Evolutionary conservation across 2,113 vertebrate species (phyloP).

Genomic region (Rhadina sibilatrix): DNA sequence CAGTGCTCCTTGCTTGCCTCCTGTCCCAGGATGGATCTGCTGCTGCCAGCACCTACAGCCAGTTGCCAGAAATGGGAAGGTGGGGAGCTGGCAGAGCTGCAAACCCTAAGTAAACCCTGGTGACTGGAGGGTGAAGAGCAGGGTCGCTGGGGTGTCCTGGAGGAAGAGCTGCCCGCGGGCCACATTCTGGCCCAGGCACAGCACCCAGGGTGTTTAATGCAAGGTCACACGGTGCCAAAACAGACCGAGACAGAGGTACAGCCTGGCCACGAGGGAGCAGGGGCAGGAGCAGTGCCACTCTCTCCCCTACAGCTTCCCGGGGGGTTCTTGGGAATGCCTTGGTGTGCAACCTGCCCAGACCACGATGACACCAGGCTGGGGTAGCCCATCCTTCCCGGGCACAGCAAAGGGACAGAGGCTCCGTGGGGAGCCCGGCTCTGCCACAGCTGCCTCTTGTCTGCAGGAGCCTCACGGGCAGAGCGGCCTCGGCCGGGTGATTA

Average conservation of each 20-base stretch:
- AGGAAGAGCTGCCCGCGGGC: background rate
- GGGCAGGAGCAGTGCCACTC: background rate
- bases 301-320: background rate
- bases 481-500: background rate
- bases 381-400: background rate
- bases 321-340: background rate
- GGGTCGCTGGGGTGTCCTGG: background rate
- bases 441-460: conserved; percentile 55
- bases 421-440: background rate
- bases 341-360: background rate
- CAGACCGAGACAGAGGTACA: rapidly evolving
- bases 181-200: background rate
- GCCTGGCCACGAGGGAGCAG: rapidly evolving
- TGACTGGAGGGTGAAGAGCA: background rate
- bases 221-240: background rate
- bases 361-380: rapidly evolving
- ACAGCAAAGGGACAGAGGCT: background rate
- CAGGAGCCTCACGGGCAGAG: conserved; percentile 26
- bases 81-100: rapidly evolving
- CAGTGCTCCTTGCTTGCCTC: background rate
- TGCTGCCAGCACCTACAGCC: background rate
- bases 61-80: background rate
- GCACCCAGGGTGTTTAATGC: no score
- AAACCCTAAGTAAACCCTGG: background rate
- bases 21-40: background rate